A percentile compares a stretch with the other conserved stretches of the same genome.
phyloP scores from a whole-genome alignment of 2,888 invertebrate genomes.

The Drosophila borborema region DNA sequence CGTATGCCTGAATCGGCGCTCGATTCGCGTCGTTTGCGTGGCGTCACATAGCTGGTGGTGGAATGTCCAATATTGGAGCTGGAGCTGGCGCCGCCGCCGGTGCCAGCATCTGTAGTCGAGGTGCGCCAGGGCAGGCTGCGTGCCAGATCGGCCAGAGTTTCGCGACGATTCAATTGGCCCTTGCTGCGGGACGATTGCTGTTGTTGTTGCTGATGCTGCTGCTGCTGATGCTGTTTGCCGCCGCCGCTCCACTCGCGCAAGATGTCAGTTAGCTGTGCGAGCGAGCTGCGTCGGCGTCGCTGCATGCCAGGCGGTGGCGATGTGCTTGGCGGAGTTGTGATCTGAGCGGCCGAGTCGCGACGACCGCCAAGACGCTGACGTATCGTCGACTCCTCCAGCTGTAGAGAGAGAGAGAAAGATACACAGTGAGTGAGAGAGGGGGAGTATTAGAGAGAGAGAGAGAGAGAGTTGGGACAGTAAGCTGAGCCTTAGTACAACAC shows the following conservation, averaged over 20 bases:
- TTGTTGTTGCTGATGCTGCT: constrained; percentile 78
- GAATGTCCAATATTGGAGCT: constrained; percentile 67
- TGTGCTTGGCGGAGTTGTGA: constrained; percentile 93
- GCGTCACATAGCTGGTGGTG: constrained; percentile 83
- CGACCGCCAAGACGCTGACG: constrained; percentile 93
- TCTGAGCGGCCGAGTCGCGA: constrained; percentile 96
- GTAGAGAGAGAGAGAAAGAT: background rate
- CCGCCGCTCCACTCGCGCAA: constrained; percentile 94
- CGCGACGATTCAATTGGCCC: constrained; percentile 92
- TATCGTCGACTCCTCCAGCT: constrained; percentile 92
- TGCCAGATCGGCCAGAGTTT: constrained; percentile 94
- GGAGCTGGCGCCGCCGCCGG: constrained; percentile 50
- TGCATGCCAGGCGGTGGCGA: constrained; percentile 88
- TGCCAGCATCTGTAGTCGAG: constrained; percentile 86
- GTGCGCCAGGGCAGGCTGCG: constrained; percentile 93
- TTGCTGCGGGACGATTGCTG: constrained; percentile 74
- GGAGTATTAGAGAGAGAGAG: background rate
- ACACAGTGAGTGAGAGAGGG: background rate
- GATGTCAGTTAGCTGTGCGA: constrained; percentile 95
- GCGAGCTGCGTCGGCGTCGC: constrained; percentile 92
- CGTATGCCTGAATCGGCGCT: constrained; percentile 94
- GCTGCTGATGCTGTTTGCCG: constrained; percentile 85
- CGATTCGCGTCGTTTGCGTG: constrained; percentile 92
- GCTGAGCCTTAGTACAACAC: background rate
- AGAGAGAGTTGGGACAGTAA: too few relatives aligned